A percentile compares a stretch with the other conserved stretches of the same genome.
phyloP scores from a whole-genome alignment of 2,113 vertebrate genomes.

The Verasper variegatus region DNA sequence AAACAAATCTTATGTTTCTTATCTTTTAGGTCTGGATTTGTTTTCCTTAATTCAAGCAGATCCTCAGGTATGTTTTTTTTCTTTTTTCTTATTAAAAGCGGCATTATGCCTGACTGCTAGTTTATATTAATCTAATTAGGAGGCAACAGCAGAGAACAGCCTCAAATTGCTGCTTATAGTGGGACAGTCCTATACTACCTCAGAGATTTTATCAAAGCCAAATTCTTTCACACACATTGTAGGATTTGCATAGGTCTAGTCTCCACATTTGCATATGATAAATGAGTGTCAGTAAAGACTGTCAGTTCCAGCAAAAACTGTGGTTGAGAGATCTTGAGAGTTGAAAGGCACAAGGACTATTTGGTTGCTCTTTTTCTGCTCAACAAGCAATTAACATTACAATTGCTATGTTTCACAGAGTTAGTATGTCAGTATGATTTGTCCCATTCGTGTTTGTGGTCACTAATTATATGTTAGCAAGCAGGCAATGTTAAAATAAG shows the following conservation, averaged over 20 bases:
- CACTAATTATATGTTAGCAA: too few species aligned
- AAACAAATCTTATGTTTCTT: conserved; percentile 37
- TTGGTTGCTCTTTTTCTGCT: too few species aligned
- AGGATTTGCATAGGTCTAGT: background rate
- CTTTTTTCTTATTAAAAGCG: background rate
- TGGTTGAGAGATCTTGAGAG: background rate
- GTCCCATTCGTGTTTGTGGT: too few species aligned
- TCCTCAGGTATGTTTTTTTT: conserved; percentile 86
- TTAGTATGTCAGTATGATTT: too few species aligned
- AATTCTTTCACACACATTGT: background rate
- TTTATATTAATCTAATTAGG: too few species aligned
- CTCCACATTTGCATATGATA: background rate
- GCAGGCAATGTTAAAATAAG: too few species aligned
- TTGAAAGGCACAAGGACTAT: background rate
- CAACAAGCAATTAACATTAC: too few species aligned
- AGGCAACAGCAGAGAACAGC: too few species aligned
- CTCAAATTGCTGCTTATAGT: too few species aligned
- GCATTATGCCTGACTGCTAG: background rate
- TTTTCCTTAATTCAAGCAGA: conserved; percentile 96
- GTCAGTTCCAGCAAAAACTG: background rate
- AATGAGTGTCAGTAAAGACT: background rate
- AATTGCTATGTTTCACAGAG: too few species aligned
- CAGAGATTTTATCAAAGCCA: too few species aligned
- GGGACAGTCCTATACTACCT: too few species aligned
- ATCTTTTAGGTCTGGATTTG: conserved; percentile 91